Evolutionary conservation across 2,888 invertebrate species (phyloP), one percentile per base, ranked within the genome.

Genomic region (Lithosia quadra): DNA sequence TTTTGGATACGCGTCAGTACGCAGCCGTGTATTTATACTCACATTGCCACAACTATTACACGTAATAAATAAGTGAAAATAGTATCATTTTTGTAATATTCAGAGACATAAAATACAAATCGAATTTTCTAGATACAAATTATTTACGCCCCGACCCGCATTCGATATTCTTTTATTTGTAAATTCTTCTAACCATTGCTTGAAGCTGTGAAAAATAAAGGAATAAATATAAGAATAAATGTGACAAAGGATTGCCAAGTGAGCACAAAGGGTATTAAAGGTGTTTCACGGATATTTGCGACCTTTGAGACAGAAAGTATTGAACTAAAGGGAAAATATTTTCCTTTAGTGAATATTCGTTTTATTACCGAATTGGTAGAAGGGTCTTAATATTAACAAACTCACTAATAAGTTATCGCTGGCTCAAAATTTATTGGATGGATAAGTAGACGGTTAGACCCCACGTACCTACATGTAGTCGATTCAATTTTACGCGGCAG

Each of bases 261-360:
- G 56, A 56, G 24, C 56, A 56, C 24, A 56, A 56, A 56, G 24
- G 56, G 24, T 56, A 56, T 56, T 56, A 56, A 56, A 56, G 56
- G 56, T 56, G 18, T 56, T 56, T 56, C 56, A 56, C 28, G 56
- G 56, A 56, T 56, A 15, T 56, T 56, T 56, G 56, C 24, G 56
- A 28, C 56, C 56, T 56, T 56, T 56, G 56, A 56, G 28, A 15
- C 56, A 56, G 15, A 24, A 15, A 56, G 13, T 24, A 56, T 24
- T 49, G 28, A 56, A 21, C 21, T 56, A 28, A 56, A 55, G 15
- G 56, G 56, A 24, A 15, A 24, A 56, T 56, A 56, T 56, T 56
- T 55, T 28, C 56, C 24, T 56, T 13, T 28, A 22, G 13, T 15
- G 3, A 15, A 5, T 24, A 56, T 28, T 56, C 1, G 18, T 56